These are phyloP conservation scores for Colinus virginianus DNA, from an alignment of 2,113 vertebrate genomes.

Conservation along the genomic window DNA sequence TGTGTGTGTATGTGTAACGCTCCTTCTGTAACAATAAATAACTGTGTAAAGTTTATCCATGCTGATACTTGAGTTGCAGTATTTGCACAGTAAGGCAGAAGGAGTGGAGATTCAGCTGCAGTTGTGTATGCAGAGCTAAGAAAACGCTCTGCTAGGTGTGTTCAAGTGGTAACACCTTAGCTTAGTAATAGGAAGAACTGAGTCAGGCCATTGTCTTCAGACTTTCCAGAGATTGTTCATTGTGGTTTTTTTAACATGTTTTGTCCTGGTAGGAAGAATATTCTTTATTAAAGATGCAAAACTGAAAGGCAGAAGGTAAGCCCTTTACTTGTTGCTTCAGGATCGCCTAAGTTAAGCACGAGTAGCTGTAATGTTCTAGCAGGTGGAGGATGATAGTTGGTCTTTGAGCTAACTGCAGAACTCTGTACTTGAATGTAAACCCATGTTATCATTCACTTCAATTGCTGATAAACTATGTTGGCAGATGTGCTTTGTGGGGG, in stretches of 20 bases:
- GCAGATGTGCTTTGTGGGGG: neutral
- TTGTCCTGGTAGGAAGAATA: neutral
- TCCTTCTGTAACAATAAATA: neutral
- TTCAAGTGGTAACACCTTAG: neutral
- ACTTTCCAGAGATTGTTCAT: neutral
- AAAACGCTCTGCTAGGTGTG: neutral
- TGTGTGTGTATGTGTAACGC: neutral
- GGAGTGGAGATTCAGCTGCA: neutral
- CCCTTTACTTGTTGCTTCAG: neutral
- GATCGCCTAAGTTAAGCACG: neutral
- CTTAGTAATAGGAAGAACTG: conserved; percentile 5
- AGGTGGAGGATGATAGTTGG: neutral
- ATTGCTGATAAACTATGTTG: neutral
- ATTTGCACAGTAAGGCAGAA: neutral
- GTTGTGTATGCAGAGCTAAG: neutral
- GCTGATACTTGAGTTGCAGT: neutral
- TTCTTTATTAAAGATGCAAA: neutral
- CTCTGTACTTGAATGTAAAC: neutral
- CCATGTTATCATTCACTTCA: neutral
- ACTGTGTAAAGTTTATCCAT: neutral
- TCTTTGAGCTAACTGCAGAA: neutral
- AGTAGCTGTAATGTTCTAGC: neutral
- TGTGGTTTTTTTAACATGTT: neutral
- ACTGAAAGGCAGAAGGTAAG: neutral
- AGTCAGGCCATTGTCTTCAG: conserved; percentile 6